Base-by-base conservation (phyloP, 2,888 invertebrate species). In the Idaea straminata region DNA sequence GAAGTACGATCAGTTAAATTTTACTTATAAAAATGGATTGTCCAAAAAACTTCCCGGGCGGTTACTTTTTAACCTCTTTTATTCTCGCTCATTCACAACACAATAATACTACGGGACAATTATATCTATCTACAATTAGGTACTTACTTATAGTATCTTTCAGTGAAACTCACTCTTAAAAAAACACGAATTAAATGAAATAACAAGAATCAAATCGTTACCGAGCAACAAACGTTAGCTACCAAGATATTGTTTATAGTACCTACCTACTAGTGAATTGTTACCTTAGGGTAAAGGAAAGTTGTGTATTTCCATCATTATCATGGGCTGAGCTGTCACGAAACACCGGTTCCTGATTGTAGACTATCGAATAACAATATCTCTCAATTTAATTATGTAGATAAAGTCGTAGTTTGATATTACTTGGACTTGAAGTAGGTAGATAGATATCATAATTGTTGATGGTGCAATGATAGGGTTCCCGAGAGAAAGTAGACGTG, bases 261-360 rank as follows among this genome's bases (percentile, higher is more conserved):
- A 16, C 7, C n/a, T n/a, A n/a, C n/a, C n/a, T 7, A n/a, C 67
- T 65, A 65, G 66, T 72, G 71, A 72, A 73, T 76, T 74, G 71
- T 68, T 68, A 67, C 74, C 75, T 67, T 69, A 64, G 67, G 74
- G 73, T 67, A 80, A 82, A 78, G 74, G 81, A 81, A 81, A 83
- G 80, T 77, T 69, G 63, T 61, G 64, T 72, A 73, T 79, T 77
- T 75, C 70, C 77, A 77, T 77, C 70, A 76, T 76, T 73, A 72
- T 62, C 62, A 64, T 67, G 72, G 75, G 73, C 70, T 74, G 64
- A 66, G 64, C 66, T 68, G 80, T 79, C 80, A 82, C 83, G 83
- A 81, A 61, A 67, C 67, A 68, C 62, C 75, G 71, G 73, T 78
- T 77, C 79, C 72, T 76, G 74, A 72, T 75, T 74, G 67, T 69